Evolutionary conservation across 2,113 vertebrate species (phyloP), one percentile per base, ranked within the genome.

Genomic region (Seriola quinqueradiata): DNA sequence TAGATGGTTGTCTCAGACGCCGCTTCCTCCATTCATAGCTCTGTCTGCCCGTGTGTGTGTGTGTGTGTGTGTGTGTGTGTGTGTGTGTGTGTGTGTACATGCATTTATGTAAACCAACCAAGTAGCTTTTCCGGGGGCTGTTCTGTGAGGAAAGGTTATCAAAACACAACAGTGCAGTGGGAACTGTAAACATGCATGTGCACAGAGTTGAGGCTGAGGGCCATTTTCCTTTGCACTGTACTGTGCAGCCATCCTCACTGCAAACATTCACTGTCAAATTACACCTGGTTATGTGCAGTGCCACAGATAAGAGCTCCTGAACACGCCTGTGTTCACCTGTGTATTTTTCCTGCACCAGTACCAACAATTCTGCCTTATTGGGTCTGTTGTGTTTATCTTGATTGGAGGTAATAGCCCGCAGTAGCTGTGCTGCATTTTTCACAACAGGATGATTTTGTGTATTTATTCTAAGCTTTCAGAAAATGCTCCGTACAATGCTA

Each of bases 71-170:
- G 0, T 34, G 46, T 55, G 68, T 76, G 32, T 70, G 60, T 84
- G 77, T 82, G 66, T 70, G 57, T 81, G 70, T 84, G 66, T 61
- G 59, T 42, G 74, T 59, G 10, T 65, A 50, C 68, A 79, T 85
- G 85, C 63, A 75, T 91, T 90, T 88, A 87, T 92, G 87, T 90
- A 91, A 94, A 92, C 89, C 79, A 82, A 70, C 75, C 69, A 14
- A 89, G 88, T 67, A 83, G 84, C 77, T 52, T 93, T 92, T 92
- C 90, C 91, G 90, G 87, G 65, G 89, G 93, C 92, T 88, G 87
- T 90, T 87, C 90, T 82, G 82, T 61, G 79, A 90, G 87, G 91
- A 92, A 93, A 94, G 92, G 92, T 94, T 92, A 94, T 91, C 77
- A 87, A 93, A 95, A 95, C 91, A 94, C 79, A 82, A 72, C 80